Evolutionary conservation across 2,797 vertebrate species (phyloP).

Genomic region (Florisuga fusca): DNA sequence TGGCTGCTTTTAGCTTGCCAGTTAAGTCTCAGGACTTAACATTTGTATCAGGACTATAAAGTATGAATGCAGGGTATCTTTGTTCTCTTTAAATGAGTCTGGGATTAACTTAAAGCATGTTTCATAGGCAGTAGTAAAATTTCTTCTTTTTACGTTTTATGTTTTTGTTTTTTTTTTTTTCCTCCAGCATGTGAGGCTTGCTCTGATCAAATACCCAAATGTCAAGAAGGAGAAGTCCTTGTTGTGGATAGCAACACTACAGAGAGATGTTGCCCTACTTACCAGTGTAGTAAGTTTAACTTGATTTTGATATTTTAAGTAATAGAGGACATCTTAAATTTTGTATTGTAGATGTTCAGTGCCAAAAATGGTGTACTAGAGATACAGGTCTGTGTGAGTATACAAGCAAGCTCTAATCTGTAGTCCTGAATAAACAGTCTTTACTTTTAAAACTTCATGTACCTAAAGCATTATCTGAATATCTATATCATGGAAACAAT

Average conservation of each 20-base stretch:
- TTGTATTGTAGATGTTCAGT: background rate
- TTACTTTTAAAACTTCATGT: background rate
- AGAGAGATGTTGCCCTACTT: constrained; percentile 90
- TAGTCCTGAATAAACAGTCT: background rate
- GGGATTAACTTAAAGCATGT: background rate
- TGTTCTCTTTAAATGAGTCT: background rate
- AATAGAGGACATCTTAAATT: background rate
- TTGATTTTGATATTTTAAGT: background rate
- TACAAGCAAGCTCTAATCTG: background rate
- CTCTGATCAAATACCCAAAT: constrained; percentile 81
- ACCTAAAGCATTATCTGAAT: background rate
- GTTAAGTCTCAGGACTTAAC: too few relatives aligned
- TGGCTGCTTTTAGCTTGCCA: background rate
- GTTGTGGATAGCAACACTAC: constrained; percentile 86
- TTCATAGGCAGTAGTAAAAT: background rate
- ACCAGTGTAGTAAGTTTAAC: constrained; percentile 89
- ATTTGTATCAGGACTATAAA: background rate
- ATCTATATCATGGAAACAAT: background rate
- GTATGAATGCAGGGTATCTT: background rate
- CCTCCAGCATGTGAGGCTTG: constrained; percentile 87
- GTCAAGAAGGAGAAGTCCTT: constrained; percentile 89
- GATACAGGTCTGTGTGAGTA: background rate
- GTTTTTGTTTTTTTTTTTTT: background rate
- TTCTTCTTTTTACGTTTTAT: background rate
- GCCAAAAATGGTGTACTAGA: background rate